A percentile compares a stretch with the other conserved stretches of the same genome.
Conservation (phyloP, 2,113 vertebrate genomes). For the Atractosteus spatula region DNA sequence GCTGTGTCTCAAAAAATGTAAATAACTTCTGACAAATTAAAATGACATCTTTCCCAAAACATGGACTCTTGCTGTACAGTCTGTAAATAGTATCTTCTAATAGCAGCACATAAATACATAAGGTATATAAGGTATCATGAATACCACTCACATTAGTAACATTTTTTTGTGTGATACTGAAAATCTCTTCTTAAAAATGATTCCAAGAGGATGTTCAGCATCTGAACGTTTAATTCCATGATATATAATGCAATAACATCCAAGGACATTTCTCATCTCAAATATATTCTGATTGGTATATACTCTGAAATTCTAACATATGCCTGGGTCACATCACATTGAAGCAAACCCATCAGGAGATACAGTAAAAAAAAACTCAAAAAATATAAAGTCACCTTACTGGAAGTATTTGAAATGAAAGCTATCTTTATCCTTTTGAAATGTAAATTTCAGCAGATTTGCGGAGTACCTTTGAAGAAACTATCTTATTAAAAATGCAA, state of each 20-base stretch:
- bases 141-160: too few relatives aligned
- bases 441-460: conserved; percentile 66
- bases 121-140: too few relatives aligned
- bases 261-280: conserved; percentile 45
- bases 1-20: too few relatives aligned
- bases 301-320: conserved; percentile 30
- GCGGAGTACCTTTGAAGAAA: conserved; percentile 66
- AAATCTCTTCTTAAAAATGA: background rate
- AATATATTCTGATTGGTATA: conserved; percentile 7
- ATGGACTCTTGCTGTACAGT: too few relatives aligned
- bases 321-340: conserved; percentile 47
- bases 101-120: too few relatives aligned
- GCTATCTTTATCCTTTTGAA: conserved; percentile 68
- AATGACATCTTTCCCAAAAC: too few relatives aligned
- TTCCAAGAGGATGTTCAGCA: background rate
- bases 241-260: conserved; percentile 34
- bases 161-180: too few relatives aligned
- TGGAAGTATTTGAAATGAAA: conserved; percentile 60
- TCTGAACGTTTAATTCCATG: conserved; percentile 5
- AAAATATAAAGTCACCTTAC: conserved; percentile 60
- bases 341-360: conserved; percentile 51
- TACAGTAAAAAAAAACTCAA: conserved; percentile 47
- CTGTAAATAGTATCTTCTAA: too few relatives aligned
- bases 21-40: too few relatives aligned
- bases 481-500: conserved; percentile 64